Evolutionary conservation across 2,797 vertebrate genomes (phyloP), one percentile per base, ranked within the genome.

Genomic region (Apogon talboti): DNA sequence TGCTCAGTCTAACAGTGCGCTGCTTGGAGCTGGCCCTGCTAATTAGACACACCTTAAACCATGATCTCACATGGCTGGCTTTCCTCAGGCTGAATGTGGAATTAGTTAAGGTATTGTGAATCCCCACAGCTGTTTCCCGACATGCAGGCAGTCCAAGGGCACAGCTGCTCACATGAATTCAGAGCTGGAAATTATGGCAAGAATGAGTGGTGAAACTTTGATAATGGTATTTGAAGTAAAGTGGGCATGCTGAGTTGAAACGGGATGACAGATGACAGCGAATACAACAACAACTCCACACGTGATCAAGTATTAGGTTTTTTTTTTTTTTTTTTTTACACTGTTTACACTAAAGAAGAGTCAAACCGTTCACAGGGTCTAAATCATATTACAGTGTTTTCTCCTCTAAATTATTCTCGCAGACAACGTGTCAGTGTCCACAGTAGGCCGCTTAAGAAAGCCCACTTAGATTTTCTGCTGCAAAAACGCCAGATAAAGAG

Each of bases 81-180:
- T 61, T 76, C 82, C 74, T 84, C 73, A 21, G 84, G 81, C 58
- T 82, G 78, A 88, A 87, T 86, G 77, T 93, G 89, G 82, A 87
- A 87, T 89, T 88, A 76, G 89, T 92, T 91, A 92, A 90, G 86
- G 88, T 87, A 86, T 87, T 75, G 83, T 82, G 88, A 91, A 89
- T 92, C 86, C 66, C 78, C 87, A 89, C 92, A 91, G 89, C 89
- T 93, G 89, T 92, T 93, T 91, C 83, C 75, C 40, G 54, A 81
- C 74, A 48, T 71, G 67, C 77, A 62, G 71, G 67, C 88, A 63
- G 65, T 86, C 88, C 87, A 79, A 84, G 81, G 86, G 87, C 86
- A 92, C 89, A 93, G 91, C 91, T 93, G 91, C 84, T 87, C 82
- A 67, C 64, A 76, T 44, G 81, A 85, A 76, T 73, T 64, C 66